A percentile compares a stretch with the other conserved stretches of the same genome.
Conservation (phyloP, 2,888 invertebrate species). For the Diogma glabrata region DNA sequence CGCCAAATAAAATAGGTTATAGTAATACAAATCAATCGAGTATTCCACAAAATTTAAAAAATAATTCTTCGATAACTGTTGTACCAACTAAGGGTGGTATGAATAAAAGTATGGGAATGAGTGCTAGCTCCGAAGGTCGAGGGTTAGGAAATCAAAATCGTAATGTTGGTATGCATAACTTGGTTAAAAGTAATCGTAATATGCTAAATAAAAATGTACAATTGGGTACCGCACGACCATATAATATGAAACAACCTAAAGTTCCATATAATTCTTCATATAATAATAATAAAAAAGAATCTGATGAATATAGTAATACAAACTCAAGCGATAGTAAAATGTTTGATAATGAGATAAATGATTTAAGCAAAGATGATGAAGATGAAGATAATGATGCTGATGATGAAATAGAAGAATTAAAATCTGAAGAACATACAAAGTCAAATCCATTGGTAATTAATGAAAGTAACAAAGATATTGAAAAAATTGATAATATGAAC, state of each 20-base stretch:
- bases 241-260: slow-evolving; percentile 22
- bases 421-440: slow-evolving; percentile 21
- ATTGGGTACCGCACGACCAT: slow-evolving; percentile 14
- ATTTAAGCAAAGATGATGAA: slow-evolving; percentile 5
- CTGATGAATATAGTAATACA: slow-evolving; percentile 5
- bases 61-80: slow-evolving; percentile 48
- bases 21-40: slow-evolving; percentile 18
- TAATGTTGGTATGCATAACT: neutral
- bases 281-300: neutral
- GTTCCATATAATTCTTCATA: neutral
- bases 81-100: slow-evolving; percentile 36
- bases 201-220: slow-evolving; percentile 9
- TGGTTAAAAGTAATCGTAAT: no score
- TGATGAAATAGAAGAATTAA: slow-evolving; percentile 8
- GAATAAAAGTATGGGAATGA: neutral
- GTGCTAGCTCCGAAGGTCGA: no score
- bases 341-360: neutral
- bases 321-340: slow-evolving; percentile 7
- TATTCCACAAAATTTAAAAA: slow-evolving; percentile 43
- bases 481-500: no score
- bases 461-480: no score
- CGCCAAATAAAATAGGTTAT: neutral
- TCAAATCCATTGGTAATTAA: no score
- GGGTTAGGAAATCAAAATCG: neutral
- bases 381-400: slow-evolving; percentile 8